phyloP scores from a whole-genome alignment of 2,113 vertebrate species.

The Phalacrocorax aristotelis region DNA sequence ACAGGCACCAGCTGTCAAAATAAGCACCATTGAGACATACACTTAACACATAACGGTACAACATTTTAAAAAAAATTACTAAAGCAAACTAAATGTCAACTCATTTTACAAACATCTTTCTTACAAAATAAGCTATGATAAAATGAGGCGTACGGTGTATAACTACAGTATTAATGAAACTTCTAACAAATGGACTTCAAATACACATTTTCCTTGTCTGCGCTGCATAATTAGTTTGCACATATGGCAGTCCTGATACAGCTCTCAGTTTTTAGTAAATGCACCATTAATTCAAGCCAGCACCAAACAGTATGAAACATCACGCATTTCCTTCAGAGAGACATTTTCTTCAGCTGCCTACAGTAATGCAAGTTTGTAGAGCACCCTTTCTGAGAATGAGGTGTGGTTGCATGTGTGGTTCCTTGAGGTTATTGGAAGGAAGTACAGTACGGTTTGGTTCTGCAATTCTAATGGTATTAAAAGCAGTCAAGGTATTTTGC shows the following conservation, averaged over 20 bases:
- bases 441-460: constrained; percentile 72
- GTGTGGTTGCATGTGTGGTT: constrained; percentile 64
- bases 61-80: constrained; percentile 46
- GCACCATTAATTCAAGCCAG: constrained; percentile 69
- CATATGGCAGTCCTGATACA: constrained; percentile 68
- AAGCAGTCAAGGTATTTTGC: constrained; percentile 80
- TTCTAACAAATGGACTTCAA: constrained; percentile 66
- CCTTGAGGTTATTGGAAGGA: constrained; percentile 65
- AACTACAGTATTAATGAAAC: constrained; percentile 79
- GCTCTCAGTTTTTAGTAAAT: constrained; percentile 55
- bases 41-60: constrained; percentile 63
- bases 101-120: constrained; percentile 73
- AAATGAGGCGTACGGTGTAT: constrained; percentile 73
- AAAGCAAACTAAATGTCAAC: constrained; percentile 73
- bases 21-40: constrained; percentile 32
- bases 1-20: constrained; percentile 54
- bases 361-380: constrained; percentile 38
- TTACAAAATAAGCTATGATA: constrained; percentile 77
- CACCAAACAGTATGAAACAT: constrained; percentile 61
- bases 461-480: constrained; percentile 63
- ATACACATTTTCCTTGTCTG: constrained; percentile 55
- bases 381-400: constrained; percentile 67
- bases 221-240: constrained; percentile 58
- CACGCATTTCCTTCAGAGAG: constrained; percentile 28
- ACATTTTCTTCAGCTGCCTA: constrained; percentile 70